phyloP scores from a whole-genome alignment of 2,113 vertebrate genomes.

The Perccottus glenii region DNA sequence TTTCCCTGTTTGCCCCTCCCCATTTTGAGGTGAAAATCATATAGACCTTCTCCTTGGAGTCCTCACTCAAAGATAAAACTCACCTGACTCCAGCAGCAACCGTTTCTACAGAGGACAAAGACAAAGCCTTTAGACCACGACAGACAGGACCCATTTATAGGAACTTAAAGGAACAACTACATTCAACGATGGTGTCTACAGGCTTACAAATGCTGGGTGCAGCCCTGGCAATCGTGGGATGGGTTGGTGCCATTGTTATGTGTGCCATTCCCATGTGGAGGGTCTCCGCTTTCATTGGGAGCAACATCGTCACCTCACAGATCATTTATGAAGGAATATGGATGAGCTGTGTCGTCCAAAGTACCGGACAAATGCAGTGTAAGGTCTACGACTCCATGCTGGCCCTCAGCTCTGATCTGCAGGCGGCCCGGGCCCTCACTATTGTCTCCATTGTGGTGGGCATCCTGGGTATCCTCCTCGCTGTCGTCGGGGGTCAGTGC shows the following conservation, averaged over 20 bases:
- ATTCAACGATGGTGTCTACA: slow-evolving; percentile 73
- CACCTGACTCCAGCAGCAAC: not conserved
- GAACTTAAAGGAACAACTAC: not conserved
- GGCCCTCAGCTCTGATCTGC: slow-evolving; percentile 77
- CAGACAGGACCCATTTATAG: not conserved
- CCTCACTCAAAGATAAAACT: slow-evolving; percentile 37
- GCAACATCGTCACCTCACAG: slow-evolving; percentile 79
- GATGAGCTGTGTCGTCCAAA: slow-evolving; percentile 82
- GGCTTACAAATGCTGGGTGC: slow-evolving; percentile 79
- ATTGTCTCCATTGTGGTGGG: slow-evolving; percentile 76
- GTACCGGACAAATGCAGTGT: slow-evolving; percentile 85
- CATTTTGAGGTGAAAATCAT: slow-evolving; percentile 7
- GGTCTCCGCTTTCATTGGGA: slow-evolving; percentile 80
- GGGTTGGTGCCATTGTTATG: slow-evolving; percentile 76
- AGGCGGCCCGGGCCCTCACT: slow-evolving; percentile 78
- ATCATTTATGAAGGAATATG: slow-evolving; percentile 78
- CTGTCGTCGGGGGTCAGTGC: slow-evolving; percentile 78
- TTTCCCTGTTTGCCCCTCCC: slow-evolving; percentile 46
- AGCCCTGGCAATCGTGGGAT: slow-evolving; percentile 74
- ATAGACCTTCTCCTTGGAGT: slow-evolving; percentile 34
- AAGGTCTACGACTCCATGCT: slow-evolving; percentile 84
- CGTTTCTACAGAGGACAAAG: slow-evolving; percentile 17
- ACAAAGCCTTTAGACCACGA: slow-evolving; percentile 4
- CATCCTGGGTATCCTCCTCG: slow-evolving; percentile 75
- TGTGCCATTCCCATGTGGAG: slow-evolving; percentile 82